Evolutionary conservation across 2,113 vertebrate genomes (phyloP), one percentile per base, ranked within the genome.

Genomic region (Chaenocephalus aceratus): DNA sequence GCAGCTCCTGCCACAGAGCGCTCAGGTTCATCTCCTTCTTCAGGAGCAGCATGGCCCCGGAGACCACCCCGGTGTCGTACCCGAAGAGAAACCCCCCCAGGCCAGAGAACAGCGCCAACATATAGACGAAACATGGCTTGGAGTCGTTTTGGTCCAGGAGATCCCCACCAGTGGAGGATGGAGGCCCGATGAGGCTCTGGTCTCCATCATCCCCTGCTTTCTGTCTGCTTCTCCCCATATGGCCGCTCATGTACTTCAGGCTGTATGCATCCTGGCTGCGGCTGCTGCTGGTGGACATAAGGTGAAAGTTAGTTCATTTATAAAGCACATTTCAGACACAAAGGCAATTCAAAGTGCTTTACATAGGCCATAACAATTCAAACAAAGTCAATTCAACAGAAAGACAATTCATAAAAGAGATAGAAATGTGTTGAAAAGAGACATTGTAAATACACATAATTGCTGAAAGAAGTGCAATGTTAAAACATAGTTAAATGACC

Each of bases 1-100:
- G 94, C 90, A 98, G 90, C 95, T 99, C 98, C 95, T 99, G 98
- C 98, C 98, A 99, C 15, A 97, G 88, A 1, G 95, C 86, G 84
- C 89, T 96, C 93, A 99, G 91, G 88, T 95, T 94, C 92, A 98
- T 96, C 95, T 98, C 96, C 89, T 86, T 93, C 94, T 97, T 97
- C 68, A 99, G 96, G 77, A 98, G 95, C 80, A 99, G 95, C 96
- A 99, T 97, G 1, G 97, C 98, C 41, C 98, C 98, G 0, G 97
- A 97, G 71, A 99, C 97, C 87, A 99, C 98, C 6, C 98, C 98
- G 3, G 97, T 99, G 93, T 99, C 98, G 41, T 99, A 99, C 82
- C 98, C 98, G 79, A 99, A 99, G 46, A 99, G 95, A 77, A 99
- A 97, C 65, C 98, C 98, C 13, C 98, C 98, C 67, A 99, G 91